A percentile compares a stretch with the other conserved stretches of the same genome.
phyloP scores from a whole-genome alignment of 92 coral and sea anemone genomes.

The Bergia puertoricense region DNA sequence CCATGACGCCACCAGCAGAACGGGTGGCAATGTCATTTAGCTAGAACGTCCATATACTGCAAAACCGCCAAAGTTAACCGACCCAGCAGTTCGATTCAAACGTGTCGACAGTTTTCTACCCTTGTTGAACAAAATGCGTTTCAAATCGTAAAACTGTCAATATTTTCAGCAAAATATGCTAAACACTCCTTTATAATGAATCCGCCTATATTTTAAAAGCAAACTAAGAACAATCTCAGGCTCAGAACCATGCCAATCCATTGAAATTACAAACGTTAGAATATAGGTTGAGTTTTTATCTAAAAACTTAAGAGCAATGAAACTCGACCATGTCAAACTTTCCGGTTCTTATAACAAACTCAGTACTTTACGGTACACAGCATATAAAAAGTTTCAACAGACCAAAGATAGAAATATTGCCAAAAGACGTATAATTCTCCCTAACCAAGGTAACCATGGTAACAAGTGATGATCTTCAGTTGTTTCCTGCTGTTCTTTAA shows the following conservation, averaged over 20 bases:
- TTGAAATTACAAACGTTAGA: neutral
- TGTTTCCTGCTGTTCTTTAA: too few species aligned
- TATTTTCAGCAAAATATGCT: neutral
- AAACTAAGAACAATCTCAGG: neutral
- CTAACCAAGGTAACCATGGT: too few species aligned
- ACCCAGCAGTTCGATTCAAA: neutral
- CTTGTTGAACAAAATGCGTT: neutral
- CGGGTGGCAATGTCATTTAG: constrained; percentile 31
- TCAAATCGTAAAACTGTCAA: neutral
- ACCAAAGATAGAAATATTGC: too few species aligned
- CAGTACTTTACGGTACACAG: too few species aligned
- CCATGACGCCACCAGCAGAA: constrained; percentile 45
- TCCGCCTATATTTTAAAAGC: too few species aligned
- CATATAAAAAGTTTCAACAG: too few species aligned
- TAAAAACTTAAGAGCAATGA: too few species aligned
- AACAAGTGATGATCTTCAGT: too few species aligned
- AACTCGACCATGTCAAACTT: too few species aligned
- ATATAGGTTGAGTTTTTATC: too few species aligned
- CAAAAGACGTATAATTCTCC: too few species aligned
- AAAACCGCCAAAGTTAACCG: neutral
- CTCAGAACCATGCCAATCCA: neutral
- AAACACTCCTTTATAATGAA: neutral
- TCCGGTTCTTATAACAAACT: too few species aligned
- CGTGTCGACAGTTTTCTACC: neutral
- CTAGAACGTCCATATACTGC: neutral